Evolutionary conservation across 1,140 invertebrate genomes (phyloP).

Genomic region (Nebria ingens): DNA sequence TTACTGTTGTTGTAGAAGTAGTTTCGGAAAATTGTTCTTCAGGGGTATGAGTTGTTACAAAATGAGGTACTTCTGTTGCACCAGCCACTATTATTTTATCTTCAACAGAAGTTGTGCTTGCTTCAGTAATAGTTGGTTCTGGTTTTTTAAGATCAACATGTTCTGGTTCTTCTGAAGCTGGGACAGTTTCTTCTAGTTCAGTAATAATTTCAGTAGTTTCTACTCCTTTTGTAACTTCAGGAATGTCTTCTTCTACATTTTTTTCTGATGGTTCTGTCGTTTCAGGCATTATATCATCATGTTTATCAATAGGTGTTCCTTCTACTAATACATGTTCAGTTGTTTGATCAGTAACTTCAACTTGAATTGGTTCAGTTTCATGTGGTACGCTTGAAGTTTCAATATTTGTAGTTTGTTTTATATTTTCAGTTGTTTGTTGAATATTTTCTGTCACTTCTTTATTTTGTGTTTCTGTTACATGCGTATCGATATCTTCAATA

Average conservation of each 20-base stretch:
- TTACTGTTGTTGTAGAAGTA: no score
- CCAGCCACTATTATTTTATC: no score
- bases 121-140: constrained; percentile 7
- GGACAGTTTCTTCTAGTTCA: constrained; percentile 19
- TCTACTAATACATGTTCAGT: constrained; percentile 21
- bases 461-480: constrained; percentile 13
- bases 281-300: constrained; percentile 11
- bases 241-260: constrained; percentile 10
- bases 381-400: no score
- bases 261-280: not conserved
- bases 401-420: not conserved
- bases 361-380: constrained; percentile 15
- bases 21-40: no score
- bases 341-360: no score
- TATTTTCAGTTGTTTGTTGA: not conserved
- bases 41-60: no score
- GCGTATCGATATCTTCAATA: constrained; percentile 11
- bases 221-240: constrained; percentile 12
- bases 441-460: not conserved
- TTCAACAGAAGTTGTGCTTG: constrained; percentile 8
- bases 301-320: constrained; percentile 16
- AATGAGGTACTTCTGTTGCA: no score
- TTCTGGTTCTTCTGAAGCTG: constrained; percentile 18
- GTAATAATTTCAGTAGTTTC: constrained; percentile 8
- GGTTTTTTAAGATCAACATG: not conserved